Base-by-base conservation (phyloP, 2,888 invertebrate species). In the Eubasilissa splendida region DNA sequence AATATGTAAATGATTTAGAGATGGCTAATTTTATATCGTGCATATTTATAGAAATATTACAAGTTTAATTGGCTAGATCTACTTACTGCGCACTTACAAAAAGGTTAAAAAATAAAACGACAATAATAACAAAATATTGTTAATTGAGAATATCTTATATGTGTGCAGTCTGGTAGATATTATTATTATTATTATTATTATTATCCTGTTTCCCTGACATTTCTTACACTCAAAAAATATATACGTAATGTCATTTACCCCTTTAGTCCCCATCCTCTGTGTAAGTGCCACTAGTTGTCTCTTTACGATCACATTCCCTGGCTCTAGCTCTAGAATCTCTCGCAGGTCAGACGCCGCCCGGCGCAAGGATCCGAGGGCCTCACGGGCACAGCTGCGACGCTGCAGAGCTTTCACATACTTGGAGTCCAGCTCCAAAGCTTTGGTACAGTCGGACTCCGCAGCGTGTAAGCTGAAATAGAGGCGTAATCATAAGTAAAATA, bases 401-500 rank as follows among this genome's bases (percentile, higher is more conserved):
- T 95, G 94, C 83, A 95, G 92, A 0, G 97, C 97, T 88, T 98
- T 98, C 0, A 95, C 93, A 85, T 97, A 97, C 0, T 91, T 92
- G 0, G 92, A 91, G 87, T 98, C 96, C 7, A 97, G 88, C 80
- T 93, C 91, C 3, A 98, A 88, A 0, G 98, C 96, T 78, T 92
- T 90, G 0, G 94, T 93, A 86, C 97, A 97, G 87, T 98, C 98
- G 0, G 92, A 91, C 85, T 96, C 94, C 0, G 96, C 95, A 86
- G 92, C 92, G 83, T 92, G 90, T 68, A 92, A 92, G 82, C 95
- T 95, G 70, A 22, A 70, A 68, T 14, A 60, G 4, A 9, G 1
- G 22, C 60, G 3, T 60, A 60, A 60, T 60, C 22, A 7, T 42
- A 1, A 22, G 22, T 1, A 22, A 22, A 22, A 22, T 1, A 22